Evolutionary conservation across 2,888 invertebrate genomes (phyloP).

Genomic region (Liodrosophila aerea): DNA sequence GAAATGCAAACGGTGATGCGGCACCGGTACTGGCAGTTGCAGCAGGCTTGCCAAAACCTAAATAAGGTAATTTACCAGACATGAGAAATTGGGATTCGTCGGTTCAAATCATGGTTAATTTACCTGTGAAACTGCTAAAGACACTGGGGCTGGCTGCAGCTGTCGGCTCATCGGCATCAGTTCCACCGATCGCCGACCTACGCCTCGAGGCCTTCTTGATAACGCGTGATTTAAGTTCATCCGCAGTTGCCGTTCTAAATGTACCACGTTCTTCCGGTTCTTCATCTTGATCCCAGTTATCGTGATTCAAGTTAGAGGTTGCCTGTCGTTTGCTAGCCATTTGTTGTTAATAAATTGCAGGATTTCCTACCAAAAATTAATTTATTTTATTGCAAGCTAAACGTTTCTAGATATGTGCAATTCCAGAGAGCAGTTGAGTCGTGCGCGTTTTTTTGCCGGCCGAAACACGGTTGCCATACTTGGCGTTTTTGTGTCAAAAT

Average conservation of each 20-base stretch:
- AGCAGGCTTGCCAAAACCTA: constrained; percentile 75
- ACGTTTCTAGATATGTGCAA: no score
- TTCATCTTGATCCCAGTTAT: constrained; percentile 93
- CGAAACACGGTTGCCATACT: no score
- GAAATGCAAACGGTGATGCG: constrained; percentile 77
- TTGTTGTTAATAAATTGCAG: constrained; percentile 4
- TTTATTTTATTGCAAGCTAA: constrained; percentile 7
- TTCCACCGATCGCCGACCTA: constrained; percentile 56
- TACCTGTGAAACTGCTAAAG: constrained; percentile 88
- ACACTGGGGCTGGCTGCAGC: constrained; percentile 83
- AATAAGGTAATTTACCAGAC: constrained; percentile 6
- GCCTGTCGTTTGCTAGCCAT: constrained; percentile 91
- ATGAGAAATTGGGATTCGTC: not conserved
- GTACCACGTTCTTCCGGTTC: constrained; percentile 89
- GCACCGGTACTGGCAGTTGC: constrained; percentile 56
- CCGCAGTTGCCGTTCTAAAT: constrained; percentile 87
- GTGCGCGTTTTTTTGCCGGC: no score
- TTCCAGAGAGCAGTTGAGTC: no score
- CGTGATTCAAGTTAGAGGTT: constrained; percentile 89
- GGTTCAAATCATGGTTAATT: not conserved
- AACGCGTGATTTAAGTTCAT: constrained; percentile 88
- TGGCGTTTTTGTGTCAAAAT: no score
- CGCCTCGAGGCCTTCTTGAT: constrained; percentile 89
- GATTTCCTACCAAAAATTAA: not conserved
- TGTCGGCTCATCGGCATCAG: constrained; percentile 38